A percentile compares a stretch with the other conserved stretches of the same genome.
These are phyloP conservation scores for Cryptophagus acutangulus DNA, from an alignment of 2,888 invertebrate genomes.

Conservation along the genomic window DNA sequence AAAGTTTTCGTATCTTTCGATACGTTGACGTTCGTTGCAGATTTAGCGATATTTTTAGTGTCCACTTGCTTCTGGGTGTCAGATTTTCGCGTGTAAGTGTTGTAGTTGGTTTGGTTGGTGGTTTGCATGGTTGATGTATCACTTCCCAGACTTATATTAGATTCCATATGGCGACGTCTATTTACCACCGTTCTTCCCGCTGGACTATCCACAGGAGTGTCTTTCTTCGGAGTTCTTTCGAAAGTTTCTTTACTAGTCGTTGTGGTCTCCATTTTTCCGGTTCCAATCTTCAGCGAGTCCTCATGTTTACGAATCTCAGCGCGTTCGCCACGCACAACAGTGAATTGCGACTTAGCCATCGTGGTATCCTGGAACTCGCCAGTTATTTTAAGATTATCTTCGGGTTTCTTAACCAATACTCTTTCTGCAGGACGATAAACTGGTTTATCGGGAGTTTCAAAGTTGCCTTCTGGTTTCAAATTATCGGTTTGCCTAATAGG, in stretches of 20 bases:
- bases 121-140: conserved; percentile 53
- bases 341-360: conserved; percentile 48
- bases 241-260: conserved; percentile 52
- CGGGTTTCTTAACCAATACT: conserved; percentile 45
- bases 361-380: conserved; percentile 51
- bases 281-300: conserved; percentile 51
- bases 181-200: conserved; percentile 47
- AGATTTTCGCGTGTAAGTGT: conserved; percentile 38
- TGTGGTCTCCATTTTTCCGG: conserved; percentile 52
- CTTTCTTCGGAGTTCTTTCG: conserved; percentile 54
- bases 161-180: conserved; percentile 61
- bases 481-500: conserved; percentile 47
- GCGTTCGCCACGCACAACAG: conserved; percentile 49
- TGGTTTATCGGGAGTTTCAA: conserved; percentile 41
- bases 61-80: conserved; percentile 22
- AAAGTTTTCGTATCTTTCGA: conserved; percentile 46
- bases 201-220: conserved; percentile 49
- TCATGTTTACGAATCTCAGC: conserved; percentile 50
- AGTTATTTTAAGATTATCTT: conserved; percentile 53
- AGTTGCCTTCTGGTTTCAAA: conserved; percentile 52
- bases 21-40: conserved; percentile 25
- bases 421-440: conserved; percentile 44
- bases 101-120: conserved; percentile 57
- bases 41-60: conserved; percentile 16
- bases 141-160: conserved; percentile 59